Base-by-base conservation (phyloP, 2,113 vertebrate genomes). In the Silurus meridionalis region DNA sequence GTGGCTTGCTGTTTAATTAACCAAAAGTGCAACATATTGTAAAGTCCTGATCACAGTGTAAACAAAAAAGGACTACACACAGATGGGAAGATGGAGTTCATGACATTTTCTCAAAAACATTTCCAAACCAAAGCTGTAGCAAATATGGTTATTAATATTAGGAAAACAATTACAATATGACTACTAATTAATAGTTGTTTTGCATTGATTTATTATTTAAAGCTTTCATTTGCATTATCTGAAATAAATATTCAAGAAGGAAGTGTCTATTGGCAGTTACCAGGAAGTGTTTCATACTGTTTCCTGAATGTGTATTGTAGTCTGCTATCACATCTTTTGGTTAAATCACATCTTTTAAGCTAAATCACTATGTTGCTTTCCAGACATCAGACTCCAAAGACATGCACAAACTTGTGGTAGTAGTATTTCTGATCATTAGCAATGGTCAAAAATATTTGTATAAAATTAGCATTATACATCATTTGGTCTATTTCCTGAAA, bases 1-100 rank as follows among this genome's bases (percentile, higher is more conserved):
- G 93, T 67, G 63, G 14, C 83, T 48, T 66, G 6, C 72, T 28
- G 69, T 46, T 69, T 48, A 50, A 72, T 83, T 37, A 82, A 46
- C 14, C 19, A 78, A 13, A 28, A 25, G 10, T n/a, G 50, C 52
- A 77, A 55, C 74, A 52, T 23, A 52, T 23, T 74, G 9, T 48
- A 74, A 10, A 1, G 8, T 21, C 9, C 19, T 74, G 48, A 74
- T 74, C 71, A 74, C 48, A 50, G 46, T 74, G 17, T 50, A 50
- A 50, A 72, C 19, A 8, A 37, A 72, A 50, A 72, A 72, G 3
- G 13, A 19, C 69, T 4, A n/a, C n/a, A 67, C 5, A 67, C n/a
- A 67, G 1, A 67, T 3, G 61, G 61, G 21, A n/a, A n/a, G n/a
- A 64, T 64, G 21, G 21, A 7, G 8, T 23, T 63, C 37, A 37